A percentile compares a stretch with the other conserved stretches of the same genome.
These are phyloP conservation scores for Gymnosoma rotundatum DNA, from an alignment of 2,888 invertebrate species.

Conservation along the genomic window DNA sequence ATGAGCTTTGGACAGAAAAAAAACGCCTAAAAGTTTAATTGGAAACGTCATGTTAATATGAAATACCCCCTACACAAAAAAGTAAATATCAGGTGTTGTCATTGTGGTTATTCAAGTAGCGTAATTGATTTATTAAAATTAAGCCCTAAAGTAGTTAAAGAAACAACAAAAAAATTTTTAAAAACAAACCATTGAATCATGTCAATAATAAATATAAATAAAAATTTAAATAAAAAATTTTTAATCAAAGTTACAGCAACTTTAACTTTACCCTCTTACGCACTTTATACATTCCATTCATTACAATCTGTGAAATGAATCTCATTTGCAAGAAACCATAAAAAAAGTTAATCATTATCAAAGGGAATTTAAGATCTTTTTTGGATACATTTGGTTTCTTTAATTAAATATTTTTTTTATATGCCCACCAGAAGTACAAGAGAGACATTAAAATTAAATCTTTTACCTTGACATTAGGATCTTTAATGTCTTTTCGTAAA, in stretches of 20 bases:
- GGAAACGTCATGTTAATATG: neutral
- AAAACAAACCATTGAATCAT: neutral
- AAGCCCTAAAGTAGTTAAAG: constrained; percentile 27
- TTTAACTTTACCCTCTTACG: neutral
- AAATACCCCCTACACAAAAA: neutral
- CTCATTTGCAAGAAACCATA: constrained; percentile 2
- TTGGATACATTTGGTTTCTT: neutral
- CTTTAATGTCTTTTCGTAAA: neutral
- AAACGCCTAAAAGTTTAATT: too few relatives aligned
- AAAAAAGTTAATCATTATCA: neutral
- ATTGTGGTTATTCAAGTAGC: constrained; percentile 6
- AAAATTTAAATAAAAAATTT: constrained; percentile 23
- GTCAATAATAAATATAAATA: neutral
- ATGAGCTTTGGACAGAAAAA: too few relatives aligned
- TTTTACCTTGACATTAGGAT: constrained; percentile 53
- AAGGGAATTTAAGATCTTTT: neutral
- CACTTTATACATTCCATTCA: constrained; percentile 13
- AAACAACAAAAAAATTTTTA: neutral
- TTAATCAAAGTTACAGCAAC: constrained; percentile 9
- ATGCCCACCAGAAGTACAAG: neutral
- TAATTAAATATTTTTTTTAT: constrained; percentile 6
- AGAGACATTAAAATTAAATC: constrained; percentile 12
- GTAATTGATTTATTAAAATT: constrained; percentile 57
- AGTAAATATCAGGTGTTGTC: neutral
- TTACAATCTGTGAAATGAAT: constrained; percentile 31